Base-by-base conservation (phyloP, 2,888 invertebrate species). In the Dexiosoma caninum region DNA sequence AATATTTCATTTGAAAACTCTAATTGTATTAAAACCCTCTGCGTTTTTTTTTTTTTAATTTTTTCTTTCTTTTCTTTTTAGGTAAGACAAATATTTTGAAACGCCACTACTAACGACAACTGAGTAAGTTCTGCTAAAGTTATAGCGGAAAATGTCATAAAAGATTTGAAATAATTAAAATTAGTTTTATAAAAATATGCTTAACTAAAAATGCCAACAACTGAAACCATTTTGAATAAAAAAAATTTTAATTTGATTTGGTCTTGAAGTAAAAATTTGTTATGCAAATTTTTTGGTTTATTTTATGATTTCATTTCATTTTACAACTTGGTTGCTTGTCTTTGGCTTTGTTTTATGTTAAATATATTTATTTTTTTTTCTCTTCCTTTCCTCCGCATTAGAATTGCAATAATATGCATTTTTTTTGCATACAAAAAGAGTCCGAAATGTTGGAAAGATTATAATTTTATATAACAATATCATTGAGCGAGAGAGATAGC, bases 251-350 rank as follows among this genome's bases (percentile, higher is more conserved):
- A 80, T 80, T 80, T 80, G 72, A 77, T 80, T 71, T 76, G 71
- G 76, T 71, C 74, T 79, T 80, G 67, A 72, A 77, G 76, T 69
- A 40, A 49, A 77, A 67, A 81, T 77, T 72, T 80, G 60, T 72
- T 81, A 81, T 81, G 81, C 76, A 69, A 81, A 81, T 69, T 76
- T 72, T 72, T 66, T 59, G 44, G 64, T 75, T 55, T 62, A 35
- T 57, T 74, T 60, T 53, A 62, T 57, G 51, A 46, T 53, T 64
- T 72, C 57, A 64, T 74, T 74, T 74, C 32, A 21, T 42, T 27
- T 59, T 27, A 42, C 51, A 51, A 71, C 40, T 71, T 49, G 9
- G 51, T 46, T 55, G 35, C 30, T 62, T 32, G 46, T 37, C 27
- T 72, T 72, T 77, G 55, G 62, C 42, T 76, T 72, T 67, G 62